These are phyloP conservation scores for Sthenelais limicola DNA, from an alignment of 2,888 invertebrate species.

Conservation along the genomic window DNA sequence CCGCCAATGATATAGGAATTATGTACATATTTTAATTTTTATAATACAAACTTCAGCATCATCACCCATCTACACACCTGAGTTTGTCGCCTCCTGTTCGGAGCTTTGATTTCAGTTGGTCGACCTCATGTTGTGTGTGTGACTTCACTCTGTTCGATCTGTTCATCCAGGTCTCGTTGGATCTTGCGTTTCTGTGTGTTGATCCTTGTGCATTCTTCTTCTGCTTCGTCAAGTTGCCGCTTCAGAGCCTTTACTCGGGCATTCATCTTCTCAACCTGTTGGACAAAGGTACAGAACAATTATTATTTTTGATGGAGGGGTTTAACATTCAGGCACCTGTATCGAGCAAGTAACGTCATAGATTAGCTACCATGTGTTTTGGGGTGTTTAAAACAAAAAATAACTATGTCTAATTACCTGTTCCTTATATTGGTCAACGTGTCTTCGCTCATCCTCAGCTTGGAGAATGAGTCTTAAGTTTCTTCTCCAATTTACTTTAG, in stretches of 20 bases:
- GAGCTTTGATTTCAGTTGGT: constrained; percentile 77
- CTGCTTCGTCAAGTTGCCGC: constrained; percentile 95
- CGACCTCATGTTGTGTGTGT: constrained; percentile 87
- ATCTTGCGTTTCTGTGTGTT: constrained; percentile 96
- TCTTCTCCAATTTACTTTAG: constrained; percentile 95
- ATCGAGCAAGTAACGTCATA: no score
- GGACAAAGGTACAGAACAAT: no score
- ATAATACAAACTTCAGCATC: no score
- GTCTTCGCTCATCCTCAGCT: constrained; percentile 95
- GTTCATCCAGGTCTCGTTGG: constrained; percentile 96
- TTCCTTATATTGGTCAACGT: constrained; percentile 98
- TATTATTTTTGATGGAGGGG: no score
- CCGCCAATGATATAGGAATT: no score
- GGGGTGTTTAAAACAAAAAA: no score
- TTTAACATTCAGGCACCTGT: no score
- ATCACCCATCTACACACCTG: no score
- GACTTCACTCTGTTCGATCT: constrained; percentile 94
- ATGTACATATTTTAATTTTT: no score
- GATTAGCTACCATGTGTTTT: no score
- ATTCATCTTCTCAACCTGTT: constrained; percentile 75
- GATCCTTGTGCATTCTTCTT: constrained; percentile 96
- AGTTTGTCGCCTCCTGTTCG: constrained; percentile 47
- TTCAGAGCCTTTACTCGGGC: constrained; percentile 82
- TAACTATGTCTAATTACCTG: no score
- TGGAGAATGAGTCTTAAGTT: constrained; percentile 85